Conservation (phyloP, 2,797 vertebrate species). For the Fundulus diaphanus region DNA sequence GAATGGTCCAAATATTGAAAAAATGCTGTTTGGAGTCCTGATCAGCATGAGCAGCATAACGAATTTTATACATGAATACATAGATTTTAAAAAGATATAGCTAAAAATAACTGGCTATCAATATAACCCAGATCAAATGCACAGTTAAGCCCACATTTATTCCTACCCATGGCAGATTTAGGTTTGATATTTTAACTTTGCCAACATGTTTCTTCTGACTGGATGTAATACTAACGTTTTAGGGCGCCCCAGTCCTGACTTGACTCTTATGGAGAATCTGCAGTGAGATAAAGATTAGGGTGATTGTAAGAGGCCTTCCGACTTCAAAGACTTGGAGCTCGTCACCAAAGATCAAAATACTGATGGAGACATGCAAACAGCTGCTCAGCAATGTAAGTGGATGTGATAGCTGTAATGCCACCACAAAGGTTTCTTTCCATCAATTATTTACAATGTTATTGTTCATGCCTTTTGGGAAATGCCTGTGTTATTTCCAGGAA, state of each 20-base stretch:
- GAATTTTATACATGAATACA: background rate
- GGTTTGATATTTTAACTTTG: background rate
- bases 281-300: background rate
- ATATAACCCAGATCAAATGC: background rate
- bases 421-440: background rate
- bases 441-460: background rate
- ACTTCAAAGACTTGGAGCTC: background rate
- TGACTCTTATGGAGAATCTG: background rate
- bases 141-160: background rate
- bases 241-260: too few species aligned
- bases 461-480: background rate
- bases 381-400: background rate
- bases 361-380: background rate
- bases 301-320: background rate
- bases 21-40: background rate
- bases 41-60: background rate
- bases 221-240: too few species aligned
- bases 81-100: background rate
- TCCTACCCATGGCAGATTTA: background rate
- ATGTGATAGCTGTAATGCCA: background rate
- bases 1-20: background rate
- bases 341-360: background rate
- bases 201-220: too few species aligned
- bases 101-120: background rate
- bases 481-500: background rate